These are phyloP conservation scores for Scomber japonicus DNA, from an alignment of 2,113 vertebrate species.

Conservation along the genomic window DNA sequence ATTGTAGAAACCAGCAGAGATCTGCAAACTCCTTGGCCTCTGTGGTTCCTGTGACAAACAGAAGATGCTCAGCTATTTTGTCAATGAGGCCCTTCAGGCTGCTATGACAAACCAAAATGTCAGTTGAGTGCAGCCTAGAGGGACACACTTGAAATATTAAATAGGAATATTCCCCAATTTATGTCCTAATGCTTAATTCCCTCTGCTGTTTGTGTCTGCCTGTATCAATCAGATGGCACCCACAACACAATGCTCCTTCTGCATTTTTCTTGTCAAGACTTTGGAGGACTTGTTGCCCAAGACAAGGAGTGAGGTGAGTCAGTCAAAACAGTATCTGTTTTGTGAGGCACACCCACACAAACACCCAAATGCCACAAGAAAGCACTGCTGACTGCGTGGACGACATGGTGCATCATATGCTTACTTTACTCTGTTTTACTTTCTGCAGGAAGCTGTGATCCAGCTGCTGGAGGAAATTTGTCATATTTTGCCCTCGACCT, in stretches of 20 bases:
- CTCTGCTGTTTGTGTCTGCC: conserved; percentile 8
- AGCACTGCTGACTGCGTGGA: not conserved
- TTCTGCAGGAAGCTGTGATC: conserved; percentile 76
- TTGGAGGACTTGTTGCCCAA: conserved; percentile 77
- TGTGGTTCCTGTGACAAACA: conserved; percentile 67
- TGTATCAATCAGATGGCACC: conserved; percentile 45
- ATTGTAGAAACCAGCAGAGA: conserved; percentile 76
- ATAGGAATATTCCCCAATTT: not conserved
- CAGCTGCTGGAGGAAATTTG: conserved; percentile 81
- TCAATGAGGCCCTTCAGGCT: conserved; percentile 52
- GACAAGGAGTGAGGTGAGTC: conserved; percentile 78
- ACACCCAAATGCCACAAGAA: conserved; percentile 15
- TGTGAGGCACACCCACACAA: not conserved
- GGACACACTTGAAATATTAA: not conserved
- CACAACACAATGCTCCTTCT: conserved; percentile 70
- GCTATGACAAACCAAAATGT: conserved; percentile 49
- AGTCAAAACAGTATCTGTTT: conserved; percentile 4
- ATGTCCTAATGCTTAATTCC: not conserved
- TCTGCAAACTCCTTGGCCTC: conserved; percentile 84
- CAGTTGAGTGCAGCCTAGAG: not conserved
- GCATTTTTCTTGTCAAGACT: conserved; percentile 74
- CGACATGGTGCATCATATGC: no score
- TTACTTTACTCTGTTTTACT: no score
- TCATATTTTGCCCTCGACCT: conserved; percentile 76
- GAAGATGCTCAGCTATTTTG: conserved; percentile 59